Evolutionary conservation across 1,140 invertebrate species (phyloP), one percentile per base, ranked within the genome.

Genomic region (Vanessa tameamea): DNA sequence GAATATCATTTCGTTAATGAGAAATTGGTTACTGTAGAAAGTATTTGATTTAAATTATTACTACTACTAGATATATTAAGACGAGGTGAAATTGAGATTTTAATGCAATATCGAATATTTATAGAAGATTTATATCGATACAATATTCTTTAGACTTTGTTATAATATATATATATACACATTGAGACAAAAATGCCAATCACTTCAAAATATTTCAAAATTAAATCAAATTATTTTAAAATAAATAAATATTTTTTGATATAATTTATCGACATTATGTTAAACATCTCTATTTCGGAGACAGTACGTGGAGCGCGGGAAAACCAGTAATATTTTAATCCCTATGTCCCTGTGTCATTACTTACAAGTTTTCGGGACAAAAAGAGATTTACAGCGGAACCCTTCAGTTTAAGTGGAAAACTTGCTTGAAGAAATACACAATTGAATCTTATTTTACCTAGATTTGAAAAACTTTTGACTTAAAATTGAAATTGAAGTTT

Each of bases 271-370:
- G 74, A 70, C 65, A 72, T n/a, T 37, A 70, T 15, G 61, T 53
- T 9, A 13, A 23, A 43, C 79, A 81, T 72, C 81, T 64, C 77
- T 82, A 79, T n/a, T 72, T 69, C 61, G 71, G 61, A 69, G 74
- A 77, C 79, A 80, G 75, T 72, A 75, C 78, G 74, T 68, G 64
- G 63, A 12, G 47, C 59, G 73, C 72, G 78, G 82, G 81, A 73
- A 64, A 75, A 72, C 64, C 75, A 68, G 76, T 76, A 86, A 80
- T 82, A 79, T 81, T 87, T 83, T 81, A 84, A 81, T 83, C 80
- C 78, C 69, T 76, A 78, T 68, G 77, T 78, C 76, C 74, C 68
- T 68, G 61, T 76, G 79, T 78, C 81, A 82, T 86, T 82, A 84
- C 78, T 86, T 81, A 82, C 78, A 83, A 86, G 76, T 85, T 86